Evolutionary conservation across 1,140 invertebrate genomes (phyloP).

Genomic region (Cyrtorhinus lividipennis): DNA sequence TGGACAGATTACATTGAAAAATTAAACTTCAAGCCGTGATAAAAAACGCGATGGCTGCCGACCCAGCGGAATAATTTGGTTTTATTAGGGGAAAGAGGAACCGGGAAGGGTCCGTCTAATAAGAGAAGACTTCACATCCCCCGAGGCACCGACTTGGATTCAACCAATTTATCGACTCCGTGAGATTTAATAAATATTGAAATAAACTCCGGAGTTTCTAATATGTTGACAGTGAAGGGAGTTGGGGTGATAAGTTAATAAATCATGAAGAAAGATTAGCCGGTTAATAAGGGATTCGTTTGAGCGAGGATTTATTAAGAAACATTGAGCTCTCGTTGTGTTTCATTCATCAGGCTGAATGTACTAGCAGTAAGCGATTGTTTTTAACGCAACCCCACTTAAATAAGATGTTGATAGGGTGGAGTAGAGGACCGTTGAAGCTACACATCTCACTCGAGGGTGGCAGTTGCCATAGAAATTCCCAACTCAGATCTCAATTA

Average conservation of each 20-base stretch:
- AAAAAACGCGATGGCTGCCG: neutral
- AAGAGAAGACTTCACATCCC: neutral
- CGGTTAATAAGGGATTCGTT: neutral
- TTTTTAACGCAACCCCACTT: too few relatives aligned
- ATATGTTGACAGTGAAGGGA: neutral
- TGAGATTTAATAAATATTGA: neutral
- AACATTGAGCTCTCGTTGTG: too few relatives aligned
- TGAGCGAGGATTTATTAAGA: neutral
- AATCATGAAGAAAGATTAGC: neutral
- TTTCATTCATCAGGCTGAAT: too few relatives aligned
- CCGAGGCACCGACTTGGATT: neutral
- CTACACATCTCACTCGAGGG: too few relatives aligned
- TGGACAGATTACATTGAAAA: neutral
- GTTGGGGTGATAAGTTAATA: neutral
- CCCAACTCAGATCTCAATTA: too few relatives aligned
- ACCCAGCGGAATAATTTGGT: neutral
- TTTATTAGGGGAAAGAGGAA: neutral
- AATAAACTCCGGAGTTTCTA: neutral
- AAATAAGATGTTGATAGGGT: too few relatives aligned
- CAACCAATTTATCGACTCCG: neutral
- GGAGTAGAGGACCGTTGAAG: too few relatives aligned
- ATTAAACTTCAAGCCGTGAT: neutral
- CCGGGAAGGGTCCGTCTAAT: neutral
- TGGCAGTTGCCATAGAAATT: too few relatives aligned
- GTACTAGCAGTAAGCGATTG: too few relatives aligned